Base-by-base conservation (phyloP, 2,797 vertebrate species). In the Hippocampus kuda region DNA sequence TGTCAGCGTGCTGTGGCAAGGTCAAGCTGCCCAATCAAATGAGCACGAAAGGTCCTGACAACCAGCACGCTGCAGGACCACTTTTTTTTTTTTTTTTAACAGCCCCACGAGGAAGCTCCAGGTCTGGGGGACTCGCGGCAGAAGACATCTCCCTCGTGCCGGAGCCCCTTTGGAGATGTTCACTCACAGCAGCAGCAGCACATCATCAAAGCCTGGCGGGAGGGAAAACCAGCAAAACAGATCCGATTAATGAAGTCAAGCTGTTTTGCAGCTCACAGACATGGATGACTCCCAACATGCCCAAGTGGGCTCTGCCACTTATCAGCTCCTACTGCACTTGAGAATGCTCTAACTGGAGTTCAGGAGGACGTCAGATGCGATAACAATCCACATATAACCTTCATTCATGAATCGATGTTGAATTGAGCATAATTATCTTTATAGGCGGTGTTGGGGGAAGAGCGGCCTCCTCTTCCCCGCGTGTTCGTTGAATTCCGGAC, bases 201-300 rank as follows among this genome's bases (percentile, higher is more conserved):
- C 62, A 46, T 44, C 62, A 64, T 44, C 62, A 64, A 26, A 41
- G 34, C 22, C 66, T 56, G 11, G 30, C 26, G 20, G 15, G 49
- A 3, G 34, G 18, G 60, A 38, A 13, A 18, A 64, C n/a, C 13
- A 64, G 69, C 66, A 70, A 70, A 68, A 59, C 63, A 69, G 67
- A 67, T 53, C 64, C 51, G 69, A 77, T 71, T 69, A 73, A 73
- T 73, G 69, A 74, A 74, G 44, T 34, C 67, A 74, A 73, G 53
- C 63, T 71, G 69, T 73, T 70, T 11, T 20, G 53, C 26, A 61
- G 54, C 68, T 66, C 63, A 51, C 34, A 73, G 70, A 62, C 56
- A 53, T n/a, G 27, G 70, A 34, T 67, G 66, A 64, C 46, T 66
- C 24, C 42, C 44, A 49, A 30, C 46, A 34, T 66, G 64, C 42